Evolutionary conservation across 2,113 vertebrate species (phyloP).

Genomic region (Oncorhynchus nerka): DNA sequence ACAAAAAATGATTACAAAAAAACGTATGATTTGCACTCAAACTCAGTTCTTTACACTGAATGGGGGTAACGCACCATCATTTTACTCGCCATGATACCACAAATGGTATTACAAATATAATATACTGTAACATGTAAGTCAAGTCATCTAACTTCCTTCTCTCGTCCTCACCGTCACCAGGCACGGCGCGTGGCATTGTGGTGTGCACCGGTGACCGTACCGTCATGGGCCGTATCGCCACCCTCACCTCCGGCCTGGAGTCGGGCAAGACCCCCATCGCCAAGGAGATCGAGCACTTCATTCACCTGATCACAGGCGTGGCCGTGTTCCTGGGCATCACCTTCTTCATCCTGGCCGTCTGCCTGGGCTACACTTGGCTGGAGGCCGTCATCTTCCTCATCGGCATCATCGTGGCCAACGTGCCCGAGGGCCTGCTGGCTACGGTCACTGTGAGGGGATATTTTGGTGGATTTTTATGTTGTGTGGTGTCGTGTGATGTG

Average conservation of each 20-base stretch:
- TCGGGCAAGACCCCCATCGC: constrained; percentile 90
- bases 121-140: too few relatives aligned
- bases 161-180: constrained; percentile 49
- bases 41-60: too few relatives aligned
- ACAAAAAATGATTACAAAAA: too few relatives aligned
- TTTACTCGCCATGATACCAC: too few relatives aligned
- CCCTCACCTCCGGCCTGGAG: constrained; percentile 86
- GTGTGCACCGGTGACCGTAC: constrained; percentile 87
- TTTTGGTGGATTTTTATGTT: too few relatives aligned
- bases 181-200: constrained; percentile 87
- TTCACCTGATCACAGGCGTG: constrained; percentile 89
- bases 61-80: too few relatives aligned
- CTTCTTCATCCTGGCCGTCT: constrained; percentile 85
- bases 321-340: constrained; percentile 84
- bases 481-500: neutral
- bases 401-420: constrained; percentile 91
- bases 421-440: constrained; percentile 88
- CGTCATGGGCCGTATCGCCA: constrained; percentile 90
- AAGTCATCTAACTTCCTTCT: neutral
- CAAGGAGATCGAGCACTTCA: constrained; percentile 91
- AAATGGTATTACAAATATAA: too few relatives aligned
- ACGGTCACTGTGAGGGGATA: constrained; percentile 81
- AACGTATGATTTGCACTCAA: too few relatives aligned
- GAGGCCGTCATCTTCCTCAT: constrained; percentile 94
- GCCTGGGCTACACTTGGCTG: constrained; percentile 84